A percentile compares a stretch with the other conserved stretches of the same genome.
Evolutionary conservation across 1,140 invertebrate genomes (phyloP).

Genomic region (Manduca sexta): DNA sequence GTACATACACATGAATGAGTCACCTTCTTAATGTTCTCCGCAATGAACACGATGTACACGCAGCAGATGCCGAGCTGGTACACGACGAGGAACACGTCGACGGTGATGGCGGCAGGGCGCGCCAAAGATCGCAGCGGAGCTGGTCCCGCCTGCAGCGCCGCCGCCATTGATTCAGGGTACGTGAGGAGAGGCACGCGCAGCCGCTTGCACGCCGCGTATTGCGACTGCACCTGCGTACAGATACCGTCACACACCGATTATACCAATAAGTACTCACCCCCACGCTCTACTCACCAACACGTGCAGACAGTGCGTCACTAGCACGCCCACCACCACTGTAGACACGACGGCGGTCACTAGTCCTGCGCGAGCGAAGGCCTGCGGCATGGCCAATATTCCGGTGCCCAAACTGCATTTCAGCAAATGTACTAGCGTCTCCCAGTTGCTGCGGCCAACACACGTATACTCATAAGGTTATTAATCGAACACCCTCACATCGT

Average conservation of each 20-base stretch:
- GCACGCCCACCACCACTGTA: conserved; percentile 75
- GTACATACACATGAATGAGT: too few species aligned
- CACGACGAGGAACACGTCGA: conserved; percentile 84
- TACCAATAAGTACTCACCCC: conserved; percentile 29
- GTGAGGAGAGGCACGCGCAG: conserved; percentile 74
- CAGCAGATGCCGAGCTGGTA: conserved; percentile 93
- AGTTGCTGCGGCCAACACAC: conserved; percentile 65
- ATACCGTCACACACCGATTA: not conserved
- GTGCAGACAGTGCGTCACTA: conserved; percentile 80
- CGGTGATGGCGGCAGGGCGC: conserved; percentile 70
- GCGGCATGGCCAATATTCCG: conserved; percentile 87
- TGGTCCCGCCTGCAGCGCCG: conserved; percentile 77
- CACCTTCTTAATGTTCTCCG: conserved; percentile 81
- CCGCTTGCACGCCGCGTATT: conserved; percentile 75
- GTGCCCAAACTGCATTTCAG: conserved; percentile 85
- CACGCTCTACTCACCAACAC: conserved; percentile 60
- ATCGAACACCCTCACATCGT: too few species aligned
- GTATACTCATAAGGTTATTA: not conserved
- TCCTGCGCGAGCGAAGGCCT: conserved; percentile 82
- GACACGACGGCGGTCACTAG: conserved; percentile 76
- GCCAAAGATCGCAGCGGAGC: conserved; percentile 72
- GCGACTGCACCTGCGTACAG: conserved; percentile 44
- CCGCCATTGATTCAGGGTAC: conserved; percentile 79
- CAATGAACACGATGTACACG: conserved; percentile 91
- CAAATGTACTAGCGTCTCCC: conserved; percentile 79